Conservation (phyloP, 2,797 vertebrate species). For the Labroides dimidiatus region DNA sequence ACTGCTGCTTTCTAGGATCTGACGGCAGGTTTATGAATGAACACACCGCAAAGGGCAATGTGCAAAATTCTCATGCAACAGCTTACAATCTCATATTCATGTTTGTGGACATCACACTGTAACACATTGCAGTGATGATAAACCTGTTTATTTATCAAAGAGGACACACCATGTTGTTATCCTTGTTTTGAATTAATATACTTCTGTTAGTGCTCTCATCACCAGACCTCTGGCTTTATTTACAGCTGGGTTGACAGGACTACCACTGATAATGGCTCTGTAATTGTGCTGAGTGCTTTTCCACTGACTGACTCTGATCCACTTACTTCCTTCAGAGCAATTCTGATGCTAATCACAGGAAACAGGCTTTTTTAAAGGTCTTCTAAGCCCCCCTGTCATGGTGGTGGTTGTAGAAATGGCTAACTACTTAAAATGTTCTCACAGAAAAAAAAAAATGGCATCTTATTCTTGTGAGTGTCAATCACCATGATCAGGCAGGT, state of each 20-base stretch:
- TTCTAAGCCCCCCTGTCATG: background rate
- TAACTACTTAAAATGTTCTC: conserved; percentile 1
- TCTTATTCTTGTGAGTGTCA: no score
- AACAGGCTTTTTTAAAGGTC: conserved; percentile 23
- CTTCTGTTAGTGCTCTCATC: conserved; percentile 12
- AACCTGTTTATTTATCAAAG: no score
- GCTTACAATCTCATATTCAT: no score
- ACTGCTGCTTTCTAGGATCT: conserved; percentile 62
- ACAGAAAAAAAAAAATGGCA: conserved; percentile 11
- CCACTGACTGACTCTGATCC: conserved; percentile 20
- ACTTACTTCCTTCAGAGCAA: conserved; percentile 36
- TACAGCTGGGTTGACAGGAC: conserved; percentile 5
- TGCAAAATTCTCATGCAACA: no score
- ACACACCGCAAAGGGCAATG: conserved; percentile 6
- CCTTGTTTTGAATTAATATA: conserved; percentile 2
- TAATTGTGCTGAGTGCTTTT: conserved; percentile 50
- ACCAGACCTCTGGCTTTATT: conserved; percentile 14
- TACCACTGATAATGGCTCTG: conserved; percentile 41
- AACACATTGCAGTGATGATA: no score
- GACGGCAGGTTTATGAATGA: conserved; percentile 42
- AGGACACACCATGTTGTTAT: no score
- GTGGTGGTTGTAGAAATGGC: conserved; percentile 2
- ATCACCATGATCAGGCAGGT: background rate
- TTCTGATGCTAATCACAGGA: conserved; percentile 19
- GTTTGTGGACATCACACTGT: no score